Evolutionary conservation across 2,888 invertebrate genomes (phyloP).

Genomic region (Hydraecia micacea): DNA sequence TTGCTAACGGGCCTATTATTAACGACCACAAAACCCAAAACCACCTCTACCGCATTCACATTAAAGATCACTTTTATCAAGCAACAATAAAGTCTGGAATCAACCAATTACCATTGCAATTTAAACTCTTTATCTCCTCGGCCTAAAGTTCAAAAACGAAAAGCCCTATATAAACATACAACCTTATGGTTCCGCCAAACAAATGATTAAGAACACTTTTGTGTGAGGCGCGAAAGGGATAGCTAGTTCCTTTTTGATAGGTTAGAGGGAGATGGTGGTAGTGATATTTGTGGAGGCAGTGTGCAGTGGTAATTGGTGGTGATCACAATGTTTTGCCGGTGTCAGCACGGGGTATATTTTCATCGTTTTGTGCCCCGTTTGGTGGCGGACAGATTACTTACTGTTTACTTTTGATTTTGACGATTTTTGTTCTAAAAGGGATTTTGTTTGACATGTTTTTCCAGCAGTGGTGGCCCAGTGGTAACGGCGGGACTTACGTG

Average conservation of each 20-base stretch:
- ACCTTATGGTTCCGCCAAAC: conserved; percentile 55
- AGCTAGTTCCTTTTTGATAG: conserved; percentile 1
- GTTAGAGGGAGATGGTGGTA: conserved; percentile 62
- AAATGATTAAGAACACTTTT: conserved; percentile 83
- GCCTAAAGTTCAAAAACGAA: conserved; percentile 25
- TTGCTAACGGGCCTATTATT: conserved; percentile 60
- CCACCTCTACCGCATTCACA: neutral
- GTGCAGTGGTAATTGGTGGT: conserved; percentile 88
- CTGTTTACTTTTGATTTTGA: conserved; percentile 15
- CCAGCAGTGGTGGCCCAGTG: too few relatives aligned
- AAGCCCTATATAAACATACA: conserved; percentile 8
- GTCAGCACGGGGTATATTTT: conserved; percentile 86
- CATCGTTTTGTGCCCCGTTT: conserved; percentile 83
- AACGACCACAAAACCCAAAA: conserved; percentile 14
- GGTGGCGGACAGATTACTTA: conserved; percentile 37
- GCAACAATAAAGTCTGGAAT: neutral
- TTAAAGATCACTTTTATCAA: conserved; percentile 40
- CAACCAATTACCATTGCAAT: conserved; percentile 38
- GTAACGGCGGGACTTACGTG: too few relatives aligned
- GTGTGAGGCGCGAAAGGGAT: conserved; percentile 72
- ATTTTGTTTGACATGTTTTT: neutral
- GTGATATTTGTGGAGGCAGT: conserved; percentile 81
- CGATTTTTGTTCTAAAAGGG: neutral
- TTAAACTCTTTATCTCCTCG: conserved; percentile 31
- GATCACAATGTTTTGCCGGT: conserved; percentile 88